These are phyloP conservation scores for Eledona agricola DNA, from an alignment of 2,888 invertebrate genomes.

Conservation along the genomic window DNA sequence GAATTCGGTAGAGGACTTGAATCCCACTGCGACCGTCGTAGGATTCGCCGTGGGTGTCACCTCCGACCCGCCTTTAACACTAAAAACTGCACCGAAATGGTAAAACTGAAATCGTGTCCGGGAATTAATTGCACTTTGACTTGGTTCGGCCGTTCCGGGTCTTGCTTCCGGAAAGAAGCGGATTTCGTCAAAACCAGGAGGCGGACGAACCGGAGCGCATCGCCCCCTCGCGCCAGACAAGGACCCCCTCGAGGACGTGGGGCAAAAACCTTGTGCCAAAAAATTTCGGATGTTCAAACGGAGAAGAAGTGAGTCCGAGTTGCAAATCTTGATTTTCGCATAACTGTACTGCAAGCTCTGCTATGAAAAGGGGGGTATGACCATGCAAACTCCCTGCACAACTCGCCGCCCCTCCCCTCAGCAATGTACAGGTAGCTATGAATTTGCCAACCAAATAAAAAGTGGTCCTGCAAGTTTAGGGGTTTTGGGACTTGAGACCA, in stretches of 20 bases:
- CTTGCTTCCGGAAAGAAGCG: too few relatives aligned
- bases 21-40: too few relatives aligned
- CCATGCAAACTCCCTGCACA: conserved; percentile 47
- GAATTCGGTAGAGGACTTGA: too few relatives aligned
- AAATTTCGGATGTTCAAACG: conserved; percentile 19
- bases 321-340: conserved; percentile 61
- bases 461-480: conserved; percentile 71
- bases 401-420: conserved; percentile 53
- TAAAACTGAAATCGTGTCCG: too few relatives aligned
- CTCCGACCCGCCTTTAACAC: too few relatives aligned
- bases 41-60: too few relatives aligned
- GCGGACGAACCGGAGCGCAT: conserved; percentile 17
- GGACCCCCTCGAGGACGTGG: conserved; percentile 10
- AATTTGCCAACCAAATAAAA: conserved; percentile 71
- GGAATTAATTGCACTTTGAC: too few relatives aligned
- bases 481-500: conserved; percentile 59
- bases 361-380: conserved; percentile 53
- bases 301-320: conserved; percentile 46
- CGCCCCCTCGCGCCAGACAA: conserved; percentile 24
- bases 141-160: too few relatives aligned
- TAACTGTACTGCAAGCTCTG: conserved; percentile 58
- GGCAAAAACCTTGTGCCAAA: conserved; percentile 23
- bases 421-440: conserved; percentile 66
- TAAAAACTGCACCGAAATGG: too few relatives aligned
- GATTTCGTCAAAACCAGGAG: conserved; percentile 1